phyloP scores from a whole-genome alignment of 2,797 vertebrate species.

The Platalea minor region DNA sequence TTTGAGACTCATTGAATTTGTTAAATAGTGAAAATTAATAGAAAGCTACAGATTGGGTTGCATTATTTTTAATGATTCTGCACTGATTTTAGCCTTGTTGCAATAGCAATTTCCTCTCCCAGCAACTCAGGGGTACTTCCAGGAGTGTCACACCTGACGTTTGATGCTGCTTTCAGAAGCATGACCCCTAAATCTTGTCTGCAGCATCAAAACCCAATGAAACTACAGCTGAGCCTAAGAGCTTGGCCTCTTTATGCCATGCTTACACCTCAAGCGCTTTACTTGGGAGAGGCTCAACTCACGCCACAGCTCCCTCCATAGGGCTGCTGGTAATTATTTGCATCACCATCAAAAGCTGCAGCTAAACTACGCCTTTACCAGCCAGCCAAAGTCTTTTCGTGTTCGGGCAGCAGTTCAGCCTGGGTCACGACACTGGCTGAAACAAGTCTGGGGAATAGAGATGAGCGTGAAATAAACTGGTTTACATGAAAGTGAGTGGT shows the following conservation, averaged over 20 bases:
- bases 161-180: not conserved
- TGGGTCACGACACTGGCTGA: not conserved
- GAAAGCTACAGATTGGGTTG: not conserved
- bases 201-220: not conserved
- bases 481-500: not conserved
- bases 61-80: not conserved
- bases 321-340: not conserved
- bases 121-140: not conserved
- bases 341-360: not conserved
- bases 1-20: not conserved
- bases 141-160: not conserved
- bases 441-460: not conserved
- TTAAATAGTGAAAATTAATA: not conserved
- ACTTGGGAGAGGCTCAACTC: rapidly evolving
- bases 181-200: not conserved
- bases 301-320: not conserved
- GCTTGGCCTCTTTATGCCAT: not conserved
- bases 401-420: not conserved
- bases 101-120: not conserved
- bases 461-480: not conserved
- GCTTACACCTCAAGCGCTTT: rapidly evolving
- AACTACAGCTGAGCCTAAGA: not conserved
- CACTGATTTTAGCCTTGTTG: not conserved
- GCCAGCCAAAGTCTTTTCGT: not conserved
- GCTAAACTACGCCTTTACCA: not conserved